phyloP scores from a whole-genome alignment of 2,797 vertebrate species.

The Tachyglossus aculeatus region DNA sequence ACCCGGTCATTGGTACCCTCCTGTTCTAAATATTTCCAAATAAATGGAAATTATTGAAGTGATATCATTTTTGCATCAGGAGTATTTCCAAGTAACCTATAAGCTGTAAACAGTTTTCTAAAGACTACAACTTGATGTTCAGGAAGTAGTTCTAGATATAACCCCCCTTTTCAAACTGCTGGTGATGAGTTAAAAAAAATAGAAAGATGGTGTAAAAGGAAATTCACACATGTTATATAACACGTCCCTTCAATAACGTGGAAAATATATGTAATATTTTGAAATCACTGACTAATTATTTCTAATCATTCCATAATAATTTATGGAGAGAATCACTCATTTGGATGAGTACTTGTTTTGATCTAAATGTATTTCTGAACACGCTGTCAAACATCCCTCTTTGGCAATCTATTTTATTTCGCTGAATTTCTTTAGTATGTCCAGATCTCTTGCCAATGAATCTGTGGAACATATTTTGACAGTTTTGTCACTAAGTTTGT shows the following conservation, averaged over 20 bases:
- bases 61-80: not conserved
- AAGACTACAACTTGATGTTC: slow-evolving; percentile 55
- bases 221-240: slow-evolving; percentile 74
- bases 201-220: slow-evolving; percentile 62
- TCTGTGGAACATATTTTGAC: slow-evolving; percentile 83
- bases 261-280: slow-evolving; percentile 79
- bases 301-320: slow-evolving; percentile 79
- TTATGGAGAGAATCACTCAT: slow-evolving; percentile 74
- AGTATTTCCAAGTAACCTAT: slow-evolving; percentile 34
- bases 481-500: slow-evolving; percentile 81
- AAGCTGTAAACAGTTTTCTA: slow-evolving; percentile 21
- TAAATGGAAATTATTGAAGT: not conserved
- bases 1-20: not conserved
- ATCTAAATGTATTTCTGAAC: slow-evolving; percentile 77
- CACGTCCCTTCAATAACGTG: slow-evolving; percentile 72
- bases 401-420: slow-evolving; percentile 77
- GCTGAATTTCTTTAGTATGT: slow-evolving; percentile 78
- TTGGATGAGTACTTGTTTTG: slow-evolving; percentile 78
- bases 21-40: not conserved
- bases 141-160: slow-evolving; percentile 54
- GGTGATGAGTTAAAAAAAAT: slow-evolving; percentile 48
- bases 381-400: slow-evolving; percentile 74
- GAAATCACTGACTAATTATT: slow-evolving; percentile 82
- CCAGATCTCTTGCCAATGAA: slow-evolving; percentile 79
- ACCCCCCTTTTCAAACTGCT: slow-evolving; percentile 56